Conservation (phyloP, 37 sponge, comb jelly and placozoan genomes). For the Amphimedon queenslandica region DNA sequence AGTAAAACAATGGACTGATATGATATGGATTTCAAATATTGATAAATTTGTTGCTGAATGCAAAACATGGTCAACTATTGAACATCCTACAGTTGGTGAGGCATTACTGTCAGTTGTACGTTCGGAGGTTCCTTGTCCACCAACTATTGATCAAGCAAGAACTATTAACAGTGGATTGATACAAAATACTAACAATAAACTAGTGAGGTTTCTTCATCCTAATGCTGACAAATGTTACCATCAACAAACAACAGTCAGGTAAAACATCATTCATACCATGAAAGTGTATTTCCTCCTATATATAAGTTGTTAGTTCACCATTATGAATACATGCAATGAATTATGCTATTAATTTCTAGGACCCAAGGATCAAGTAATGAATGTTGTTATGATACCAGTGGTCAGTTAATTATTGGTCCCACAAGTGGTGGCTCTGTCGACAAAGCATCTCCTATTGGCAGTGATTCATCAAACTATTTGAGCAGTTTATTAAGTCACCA, state of each 20-base stretch:
- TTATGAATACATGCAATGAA: too few relatives aligned
- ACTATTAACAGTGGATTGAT: conserved; percentile 17
- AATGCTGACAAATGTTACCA: conserved; percentile 2
- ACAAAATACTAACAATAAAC: neutral
- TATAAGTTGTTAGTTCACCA: too few relatives aligned
- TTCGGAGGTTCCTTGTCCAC: conserved; percentile 13
- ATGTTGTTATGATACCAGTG: conserved; percentile 19
- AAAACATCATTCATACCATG: neutral
- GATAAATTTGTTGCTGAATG: too few relatives aligned
- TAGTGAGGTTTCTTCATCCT: neutral
- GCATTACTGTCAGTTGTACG: neutral
- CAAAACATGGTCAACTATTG: neutral
- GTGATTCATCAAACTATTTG: neutral
- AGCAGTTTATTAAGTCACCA: neutral
- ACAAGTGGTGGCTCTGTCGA: conserved; percentile 19
- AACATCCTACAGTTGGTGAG: neutral
- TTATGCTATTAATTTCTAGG: neutral
- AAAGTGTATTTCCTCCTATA: too few relatives aligned
- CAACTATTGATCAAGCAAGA: conserved; percentile 17
- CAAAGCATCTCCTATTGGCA: neutral
- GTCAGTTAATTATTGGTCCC: conserved; percentile 11
- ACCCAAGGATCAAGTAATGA: conserved; percentile 3
- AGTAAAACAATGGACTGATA: neutral
- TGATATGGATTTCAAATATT: neutral
- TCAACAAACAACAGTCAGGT: neutral